Evolutionary conservation across 2,113 vertebrate species (phyloP).

Genomic region (Trichomycterus rosablanca): DNA sequence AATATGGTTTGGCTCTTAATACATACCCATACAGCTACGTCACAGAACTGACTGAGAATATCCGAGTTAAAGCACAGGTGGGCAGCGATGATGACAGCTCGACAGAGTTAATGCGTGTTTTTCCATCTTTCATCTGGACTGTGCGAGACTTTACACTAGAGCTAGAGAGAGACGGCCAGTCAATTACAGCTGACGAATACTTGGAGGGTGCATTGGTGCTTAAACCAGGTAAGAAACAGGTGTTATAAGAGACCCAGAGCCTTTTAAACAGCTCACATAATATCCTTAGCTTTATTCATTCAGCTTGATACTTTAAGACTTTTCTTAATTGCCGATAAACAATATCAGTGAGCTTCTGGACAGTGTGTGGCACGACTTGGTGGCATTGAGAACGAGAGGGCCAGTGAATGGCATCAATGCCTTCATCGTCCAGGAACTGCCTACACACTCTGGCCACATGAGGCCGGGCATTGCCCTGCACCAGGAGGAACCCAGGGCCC

Average conservation of each 20-base stretch:
- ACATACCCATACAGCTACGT: constrained; percentile 49
- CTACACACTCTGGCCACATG: too few relatives aligned
- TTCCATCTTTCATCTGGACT: constrained; percentile 66
- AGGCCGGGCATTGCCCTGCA: too few relatives aligned
- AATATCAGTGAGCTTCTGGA: too few relatives aligned
- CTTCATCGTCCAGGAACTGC: too few relatives aligned
- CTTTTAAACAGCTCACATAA: too few relatives aligned
- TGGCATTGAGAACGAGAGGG: too few relatives aligned
- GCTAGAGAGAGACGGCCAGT: constrained; percentile 19
- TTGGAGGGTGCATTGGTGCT: constrained; percentile 43
- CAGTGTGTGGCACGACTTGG: too few relatives aligned
- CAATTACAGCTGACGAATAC: constrained; percentile 47
- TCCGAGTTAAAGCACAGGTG: constrained; percentile 52
- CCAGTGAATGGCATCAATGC: too few relatives aligned
- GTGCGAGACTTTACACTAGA: constrained; percentile 62
- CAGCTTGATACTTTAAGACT: too few relatives aligned
- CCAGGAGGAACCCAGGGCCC: too few relatives aligned
- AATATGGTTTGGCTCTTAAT: constrained; percentile 14
- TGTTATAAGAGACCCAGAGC: not conserved
- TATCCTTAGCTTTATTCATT: too few relatives aligned
- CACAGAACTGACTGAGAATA: constrained; percentile 58
- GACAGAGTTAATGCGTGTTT: constrained; percentile 51
- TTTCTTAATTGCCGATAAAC: too few relatives aligned
- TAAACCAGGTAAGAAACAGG: constrained; percentile 17
- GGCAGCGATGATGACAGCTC: constrained; percentile 29